A percentile compares a stretch with the other conserved stretches of the same genome.
Conservation (phyloP, 92 coral and sea anemone genomes). For the Phenganax marumi region DNA sequence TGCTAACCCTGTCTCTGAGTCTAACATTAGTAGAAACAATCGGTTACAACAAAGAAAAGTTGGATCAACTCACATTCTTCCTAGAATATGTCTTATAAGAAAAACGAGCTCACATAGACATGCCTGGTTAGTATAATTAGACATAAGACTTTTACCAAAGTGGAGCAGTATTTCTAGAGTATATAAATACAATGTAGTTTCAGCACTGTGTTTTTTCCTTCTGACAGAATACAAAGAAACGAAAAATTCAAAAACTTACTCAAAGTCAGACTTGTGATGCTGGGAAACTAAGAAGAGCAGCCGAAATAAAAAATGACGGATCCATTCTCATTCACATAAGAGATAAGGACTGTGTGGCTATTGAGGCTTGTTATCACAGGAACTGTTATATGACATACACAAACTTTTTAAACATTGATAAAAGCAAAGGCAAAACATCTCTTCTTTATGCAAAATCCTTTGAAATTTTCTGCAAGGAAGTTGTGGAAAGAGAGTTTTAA, state of each 20-base stretch:
- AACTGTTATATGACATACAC: constrained; percentile 5
- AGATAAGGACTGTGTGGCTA: constrained; percentile 6
- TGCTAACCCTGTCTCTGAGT: background rate
- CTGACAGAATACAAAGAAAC: background rate
- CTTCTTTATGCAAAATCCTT: background rate
- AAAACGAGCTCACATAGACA: background rate
- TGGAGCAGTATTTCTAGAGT: no score
- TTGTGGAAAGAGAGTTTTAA: constrained; percentile 2
- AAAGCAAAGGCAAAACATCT: background rate
- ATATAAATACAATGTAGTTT: no score
- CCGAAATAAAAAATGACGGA: background rate
- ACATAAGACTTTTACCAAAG: no score
- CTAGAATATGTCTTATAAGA: background rate
- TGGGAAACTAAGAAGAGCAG: constrained; percentile 1
- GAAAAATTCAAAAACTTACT: background rate
- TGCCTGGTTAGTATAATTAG: background rate
- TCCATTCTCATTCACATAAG: background rate
- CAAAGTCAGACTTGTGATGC: constrained; percentile 6
- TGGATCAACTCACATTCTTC: background rate
- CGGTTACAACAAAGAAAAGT: background rate
- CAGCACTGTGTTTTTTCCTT: no score
- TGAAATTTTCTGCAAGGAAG: constrained; percentile 20
- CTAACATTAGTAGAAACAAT: background rate
- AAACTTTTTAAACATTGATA: background rate
- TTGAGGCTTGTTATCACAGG: constrained; percentile 1